phyloP scores from a whole-genome alignment of 2,113 vertebrate species.

The Baryphthengus martii region DNA sequence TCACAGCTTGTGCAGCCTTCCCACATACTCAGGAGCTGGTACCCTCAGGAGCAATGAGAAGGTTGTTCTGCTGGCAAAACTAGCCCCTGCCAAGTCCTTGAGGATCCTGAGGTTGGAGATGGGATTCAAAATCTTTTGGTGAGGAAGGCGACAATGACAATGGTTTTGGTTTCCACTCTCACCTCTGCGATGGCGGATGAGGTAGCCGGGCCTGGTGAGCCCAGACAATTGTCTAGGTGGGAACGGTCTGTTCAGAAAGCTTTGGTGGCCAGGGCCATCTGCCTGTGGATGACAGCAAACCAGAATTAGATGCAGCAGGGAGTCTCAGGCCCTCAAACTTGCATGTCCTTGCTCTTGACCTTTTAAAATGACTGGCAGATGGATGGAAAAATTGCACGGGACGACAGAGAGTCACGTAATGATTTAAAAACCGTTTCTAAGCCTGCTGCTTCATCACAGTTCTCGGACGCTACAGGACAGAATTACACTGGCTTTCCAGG shows the following conservation, averaged over 20 bases:
- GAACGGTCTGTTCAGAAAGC: background rate
- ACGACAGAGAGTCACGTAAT: background rate
- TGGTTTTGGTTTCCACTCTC: background rate
- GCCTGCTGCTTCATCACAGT: background rate
- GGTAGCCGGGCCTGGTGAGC: accelerated
- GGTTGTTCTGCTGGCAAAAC: background rate
- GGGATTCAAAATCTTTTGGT: background rate
- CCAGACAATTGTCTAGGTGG: background rate
- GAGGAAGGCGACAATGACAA: background rate
- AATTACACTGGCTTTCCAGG: background rate
- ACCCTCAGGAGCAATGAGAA: too few relatives aligned
- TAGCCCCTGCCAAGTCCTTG: background rate
- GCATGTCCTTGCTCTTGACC: background rate
- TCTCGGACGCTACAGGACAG: background rate
- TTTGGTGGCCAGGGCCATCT: background rate
- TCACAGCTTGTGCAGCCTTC: accelerated
- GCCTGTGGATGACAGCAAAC: background rate
- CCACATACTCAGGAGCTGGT: background rate
- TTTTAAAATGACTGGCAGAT: conserved; percentile 42
- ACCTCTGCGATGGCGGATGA: background rate
- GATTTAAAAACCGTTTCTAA: background rate
- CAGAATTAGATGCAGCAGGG: background rate
- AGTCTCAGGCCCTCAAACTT: background rate
- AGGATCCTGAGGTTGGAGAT: background rate
- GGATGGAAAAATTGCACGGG: conserved; percentile 15